These are phyloP conservation scores for Palythoa grandiflora DNA, from an alignment of 92 coral and sea anemone genomes.

Conservation along the genomic window DNA sequence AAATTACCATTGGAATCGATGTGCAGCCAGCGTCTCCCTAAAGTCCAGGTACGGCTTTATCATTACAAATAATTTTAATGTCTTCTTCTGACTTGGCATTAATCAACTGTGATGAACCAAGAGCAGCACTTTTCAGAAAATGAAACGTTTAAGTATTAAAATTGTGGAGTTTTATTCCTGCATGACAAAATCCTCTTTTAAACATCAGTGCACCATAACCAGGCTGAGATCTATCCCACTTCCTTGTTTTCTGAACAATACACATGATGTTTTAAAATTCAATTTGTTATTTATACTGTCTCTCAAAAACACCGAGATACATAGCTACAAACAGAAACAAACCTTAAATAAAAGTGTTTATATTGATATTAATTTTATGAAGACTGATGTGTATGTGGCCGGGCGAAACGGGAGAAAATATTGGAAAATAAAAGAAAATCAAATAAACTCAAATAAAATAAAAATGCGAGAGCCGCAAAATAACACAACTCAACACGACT, in stretches of 20 bases:
- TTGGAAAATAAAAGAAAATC: no score
- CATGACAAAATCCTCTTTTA: neutral
- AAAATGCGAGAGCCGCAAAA: no score
- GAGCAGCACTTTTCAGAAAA: neutral
- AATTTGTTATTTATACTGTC: neutral
- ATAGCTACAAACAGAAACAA: neutral
- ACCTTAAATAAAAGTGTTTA: neutral
- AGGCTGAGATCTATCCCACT: neutral
- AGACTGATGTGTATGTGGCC: neutral
- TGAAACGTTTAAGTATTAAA: neutral
- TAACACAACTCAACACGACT: no score
- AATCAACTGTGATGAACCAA: slow-evolving; percentile 25
- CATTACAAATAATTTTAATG: slow-evolving; percentile 33
- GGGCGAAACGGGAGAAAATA: no score
- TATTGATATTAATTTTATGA: neutral
- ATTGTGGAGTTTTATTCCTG: neutral
- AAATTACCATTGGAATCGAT: slow-evolving; percentile 43
- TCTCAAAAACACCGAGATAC: neutral
- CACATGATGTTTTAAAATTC: neutral
- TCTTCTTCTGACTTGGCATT: slow-evolving; percentile 41
- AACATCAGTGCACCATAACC: no score
- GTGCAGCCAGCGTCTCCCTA: slow-evolving; percentile 55
- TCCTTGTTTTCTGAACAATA: neutral
- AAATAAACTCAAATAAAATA: no score
- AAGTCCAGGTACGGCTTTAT: slow-evolving; percentile 31